These are phyloP conservation scores for Ochotona curzoniae DNA, from an alignment of 2,113 vertebrate species.

Conservation along the genomic window DNA sequence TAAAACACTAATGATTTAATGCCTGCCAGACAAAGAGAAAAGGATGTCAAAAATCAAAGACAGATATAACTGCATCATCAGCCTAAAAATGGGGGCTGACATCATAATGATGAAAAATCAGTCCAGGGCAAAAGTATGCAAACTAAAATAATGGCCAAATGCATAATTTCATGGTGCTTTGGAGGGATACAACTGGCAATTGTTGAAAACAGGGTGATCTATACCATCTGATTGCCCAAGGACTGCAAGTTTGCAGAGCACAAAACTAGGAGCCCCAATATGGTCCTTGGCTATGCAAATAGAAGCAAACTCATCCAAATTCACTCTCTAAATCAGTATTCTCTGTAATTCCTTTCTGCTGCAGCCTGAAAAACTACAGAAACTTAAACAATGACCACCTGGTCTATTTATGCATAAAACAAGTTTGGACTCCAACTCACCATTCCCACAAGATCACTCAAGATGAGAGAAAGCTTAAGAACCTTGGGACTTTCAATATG, in stretches of 20 bases:
- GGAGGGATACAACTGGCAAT: neutral
- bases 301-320: neutral
- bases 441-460: neutral
- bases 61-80: conserved; percentile 62
- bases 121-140: conserved; percentile 44
- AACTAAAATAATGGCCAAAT: conserved; percentile 62
- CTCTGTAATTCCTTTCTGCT: neutral
- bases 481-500: neutral
- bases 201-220: neutral
- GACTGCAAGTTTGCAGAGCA: neutral
- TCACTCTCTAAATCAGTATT: conserved; percentile 19
- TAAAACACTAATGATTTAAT: conserved; percentile 80
- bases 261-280: neutral
- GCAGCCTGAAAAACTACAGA: neutral
- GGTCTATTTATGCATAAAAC: neutral
- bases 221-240: conserved; percentile 39
- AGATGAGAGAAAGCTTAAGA: neutral
- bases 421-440: neutral
- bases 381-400: conserved; percentile 20
- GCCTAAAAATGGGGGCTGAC: conserved; percentile 78
- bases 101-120: conserved; percentile 76
- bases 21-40: conserved; percentile 69
- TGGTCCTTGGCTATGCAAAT: conserved; percentile 29
- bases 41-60: conserved; percentile 77
- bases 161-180: conserved; percentile 34